Base-by-base conservation (phyloP, 2,888 invertebrate genomes). In the Micoletzkya japonica region DNA sequence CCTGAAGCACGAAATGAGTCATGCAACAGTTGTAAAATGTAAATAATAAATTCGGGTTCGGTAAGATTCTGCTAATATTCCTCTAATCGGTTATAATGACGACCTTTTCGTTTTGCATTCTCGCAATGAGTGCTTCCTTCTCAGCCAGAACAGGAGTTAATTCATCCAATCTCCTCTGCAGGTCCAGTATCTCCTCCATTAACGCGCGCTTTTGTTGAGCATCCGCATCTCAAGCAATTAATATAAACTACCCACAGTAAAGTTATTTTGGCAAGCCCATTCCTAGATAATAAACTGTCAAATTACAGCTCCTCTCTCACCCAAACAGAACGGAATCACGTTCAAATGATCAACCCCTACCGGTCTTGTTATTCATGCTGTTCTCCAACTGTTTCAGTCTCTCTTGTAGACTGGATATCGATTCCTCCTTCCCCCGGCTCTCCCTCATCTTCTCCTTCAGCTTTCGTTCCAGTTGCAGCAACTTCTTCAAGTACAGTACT, bases 101-200 rank as follows among this genome's bases (percentile, higher is more conserved):
- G 28, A 71, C 73, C 39, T 59, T 60, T 30, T 73, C 73, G 28
- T 71, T 66, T 50, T 73, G 71, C 20, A 73, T 26, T 30, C 49
- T 39, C 20, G 49, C 58, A 32, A 69, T 50, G 4, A 50, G 10
- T 20, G 59, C 58, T 10, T 69, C 79, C 36, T 79, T 79, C 59
- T 79, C 75, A 1, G 79, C 79, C 30, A 77, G 70, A 4, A 71
- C 72, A 2, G 79, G 79, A 26, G 79, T 77, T 30, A 79, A 59
- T 56, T 76, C 77, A 54, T 79, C 79, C 24, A 79, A 71, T 59
- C 79, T 56, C 26, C 76, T 70, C 39, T 79, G 79, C 57, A 79
- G 71, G n/a, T 78, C 73, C 17, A 79, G 61, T 14, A 76, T 61
- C 44, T 79, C 79, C 54, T 77, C 77, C 37, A 78, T 69, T 49